Conservation (phyloP, 2,113 vertebrate species). For the Anarhynchus alexandrinus region DNA sequence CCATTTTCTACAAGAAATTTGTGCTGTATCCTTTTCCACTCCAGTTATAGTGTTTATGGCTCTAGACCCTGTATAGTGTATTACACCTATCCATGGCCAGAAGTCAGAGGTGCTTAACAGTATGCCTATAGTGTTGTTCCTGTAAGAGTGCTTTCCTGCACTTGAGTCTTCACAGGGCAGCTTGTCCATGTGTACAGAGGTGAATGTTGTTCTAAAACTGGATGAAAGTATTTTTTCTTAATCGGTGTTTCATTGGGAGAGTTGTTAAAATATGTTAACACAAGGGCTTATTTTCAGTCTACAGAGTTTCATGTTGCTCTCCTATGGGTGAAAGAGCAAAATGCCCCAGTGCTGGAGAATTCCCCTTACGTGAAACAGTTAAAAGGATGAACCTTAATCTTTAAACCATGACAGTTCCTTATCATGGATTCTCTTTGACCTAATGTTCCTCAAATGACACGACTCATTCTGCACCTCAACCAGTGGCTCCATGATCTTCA, state of each 20-base stretch:
- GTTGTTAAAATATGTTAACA: not conserved
- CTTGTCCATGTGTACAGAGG: rapidly evolving
- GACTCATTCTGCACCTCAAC: not conserved
- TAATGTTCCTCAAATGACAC: not conserved
- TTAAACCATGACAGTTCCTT: not conserved
- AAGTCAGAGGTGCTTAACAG: not conserved
- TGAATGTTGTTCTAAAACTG: not conserved
- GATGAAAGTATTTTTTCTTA: not conserved
- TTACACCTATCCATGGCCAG: not conserved
- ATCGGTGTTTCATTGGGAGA: not conserved
- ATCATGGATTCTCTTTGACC: not conserved
- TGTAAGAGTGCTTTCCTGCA: not conserved
- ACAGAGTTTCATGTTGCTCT: not conserved
- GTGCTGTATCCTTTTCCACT: not conserved
- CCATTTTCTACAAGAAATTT: not conserved
- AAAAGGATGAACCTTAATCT: not conserved
- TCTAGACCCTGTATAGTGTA: not conserved
- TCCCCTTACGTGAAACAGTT: not conserved
- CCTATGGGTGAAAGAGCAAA: not conserved
- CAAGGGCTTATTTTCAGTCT: not conserved
- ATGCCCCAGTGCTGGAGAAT: not conserved
- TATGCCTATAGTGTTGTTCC: not conserved
- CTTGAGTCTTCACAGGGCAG: not conserved
- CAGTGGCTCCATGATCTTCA: not conserved
- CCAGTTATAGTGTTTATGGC: not conserved